These are phyloP conservation scores for Diabrotica undecimpunctata DNA, from an alignment of 1,140 invertebrate genomes.

Conservation along the genomic window DNA sequence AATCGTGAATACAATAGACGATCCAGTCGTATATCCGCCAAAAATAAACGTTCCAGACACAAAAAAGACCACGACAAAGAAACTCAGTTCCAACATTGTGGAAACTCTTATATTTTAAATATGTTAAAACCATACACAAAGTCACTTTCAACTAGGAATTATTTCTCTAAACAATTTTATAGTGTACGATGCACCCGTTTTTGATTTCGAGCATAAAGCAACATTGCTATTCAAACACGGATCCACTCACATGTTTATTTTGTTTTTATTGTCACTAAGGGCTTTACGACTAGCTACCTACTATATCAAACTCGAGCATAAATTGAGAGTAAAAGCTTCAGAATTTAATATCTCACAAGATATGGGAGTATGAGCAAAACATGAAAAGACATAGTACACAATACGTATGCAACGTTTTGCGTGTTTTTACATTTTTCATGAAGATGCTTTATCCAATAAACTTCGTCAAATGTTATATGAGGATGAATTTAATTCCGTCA, in stretches of 20 bases:
- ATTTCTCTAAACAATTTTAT: not conserved
- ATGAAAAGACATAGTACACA: conserved; percentile 1
- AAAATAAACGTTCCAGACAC: too few relatives aligned
- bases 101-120: too few relatives aligned
- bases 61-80: too few relatives aligned
- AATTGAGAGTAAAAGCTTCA: conserved; percentile 2
- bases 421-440: too few relatives aligned
- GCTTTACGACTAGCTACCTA: not conserved
- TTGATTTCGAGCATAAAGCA: not conserved
- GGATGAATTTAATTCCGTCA: too few relatives aligned
- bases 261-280: conserved; percentile 2
- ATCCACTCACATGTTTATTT: not conserved
- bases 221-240: not conserved
- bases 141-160: too few relatives aligned
- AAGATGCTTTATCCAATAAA: too few relatives aligned
- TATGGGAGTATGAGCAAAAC: not conserved
- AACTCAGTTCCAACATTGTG: too few relatives aligned
- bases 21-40: too few relatives aligned
- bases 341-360: not conserved
- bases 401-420: not conserved
- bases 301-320: not conserved
- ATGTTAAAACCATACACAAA: too few relatives aligned
- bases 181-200: not conserved
- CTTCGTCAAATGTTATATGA: too few relatives aligned
- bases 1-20: too few relatives aligned